Conservation (phyloP, 2,113 vertebrate species). For the human region GRCh38 chr2:45578001-45578500, state of each 20-base stretch:
- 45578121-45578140: background rate
- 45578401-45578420: slow-evolving; percentile 35
- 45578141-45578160: background rate
- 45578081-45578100: background rate
- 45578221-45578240: background rate
- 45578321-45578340: slow-evolving; percentile 30
- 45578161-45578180: slow-evolving; percentile 27
- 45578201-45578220: background rate
- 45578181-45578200: background rate
- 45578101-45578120: slow-evolving; percentile 2
- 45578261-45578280: background rate
- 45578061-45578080: background rate
- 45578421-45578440: background rate
- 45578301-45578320: slow-evolving; percentile 30
- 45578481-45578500: slow-evolving; percentile 22
- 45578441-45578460: slow-evolving; percentile 9
- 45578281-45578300: background rate
- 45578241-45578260: background rate
- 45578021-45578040: background rate
- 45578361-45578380: slow-evolving; percentile 39
- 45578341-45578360: slow-evolving; percentile 54
- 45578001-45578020: background rate
- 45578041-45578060: background rate
- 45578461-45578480: background rate
- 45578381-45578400: slow-evolving; percentile 51